Percentiles rank a stretch among this genome's conserved stretches.
Evolutionary conservation across 1,140 invertebrate species (phyloP).

Genomic region (Bombus pyrosoma): DNA sequence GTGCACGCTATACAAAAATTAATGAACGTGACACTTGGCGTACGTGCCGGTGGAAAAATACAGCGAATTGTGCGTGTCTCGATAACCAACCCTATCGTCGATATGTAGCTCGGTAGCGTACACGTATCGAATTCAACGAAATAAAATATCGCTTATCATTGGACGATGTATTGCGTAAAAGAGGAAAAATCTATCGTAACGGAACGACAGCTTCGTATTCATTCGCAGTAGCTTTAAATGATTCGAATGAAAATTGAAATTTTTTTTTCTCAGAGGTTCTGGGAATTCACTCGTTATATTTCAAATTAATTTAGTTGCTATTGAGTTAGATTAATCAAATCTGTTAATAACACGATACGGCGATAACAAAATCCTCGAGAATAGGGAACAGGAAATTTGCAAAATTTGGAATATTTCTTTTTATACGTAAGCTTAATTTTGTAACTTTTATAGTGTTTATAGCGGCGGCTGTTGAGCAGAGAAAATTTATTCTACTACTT

Average conservation of each 20-base stretch:
- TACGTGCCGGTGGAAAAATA: not conserved
- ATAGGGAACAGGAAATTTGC: too few relatives aligned
- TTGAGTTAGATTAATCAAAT: too few relatives aligned
- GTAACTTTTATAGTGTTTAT: not conserved
- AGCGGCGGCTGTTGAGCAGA: too few relatives aligned
- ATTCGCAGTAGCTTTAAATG: too few relatives aligned
- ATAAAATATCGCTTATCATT: constrained; percentile 17
- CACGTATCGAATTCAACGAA: not conserved
- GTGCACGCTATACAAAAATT: constrained; percentile 35
- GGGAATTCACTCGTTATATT: too few relatives aligned
- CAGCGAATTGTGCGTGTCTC: not conserved
- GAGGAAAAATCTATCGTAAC: too few relatives aligned
- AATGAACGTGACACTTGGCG: constrained; percentile 39
- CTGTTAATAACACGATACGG: too few relatives aligned
- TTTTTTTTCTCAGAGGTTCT: too few relatives aligned
- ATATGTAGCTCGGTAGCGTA: not conserved
- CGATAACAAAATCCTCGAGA: not conserved
- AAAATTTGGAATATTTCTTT: not conserved
- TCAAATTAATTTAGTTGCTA: too few relatives aligned
- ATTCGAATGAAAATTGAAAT: too few relatives aligned
- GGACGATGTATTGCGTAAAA: not conserved
- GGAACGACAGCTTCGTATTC: too few relatives aligned
- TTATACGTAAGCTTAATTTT: not conserved
- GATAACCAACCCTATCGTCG: not conserved
- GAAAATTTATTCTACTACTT: not conserved